phyloP scores from a whole-genome alignment of 1,140 invertebrate species.

The Spodoptera frugiperda region DNA sequence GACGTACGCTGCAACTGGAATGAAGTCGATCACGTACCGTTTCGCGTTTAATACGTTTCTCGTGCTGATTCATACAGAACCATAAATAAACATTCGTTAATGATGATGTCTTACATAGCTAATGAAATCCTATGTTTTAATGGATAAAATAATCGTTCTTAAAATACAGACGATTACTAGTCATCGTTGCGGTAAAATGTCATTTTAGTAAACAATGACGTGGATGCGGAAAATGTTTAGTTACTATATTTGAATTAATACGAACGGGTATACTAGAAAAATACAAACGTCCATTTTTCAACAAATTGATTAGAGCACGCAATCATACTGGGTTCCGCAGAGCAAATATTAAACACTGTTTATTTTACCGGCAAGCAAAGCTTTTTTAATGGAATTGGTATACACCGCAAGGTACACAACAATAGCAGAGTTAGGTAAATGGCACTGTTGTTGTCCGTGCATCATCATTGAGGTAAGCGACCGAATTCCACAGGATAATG shows the following conservation, averaged over 20 bases:
- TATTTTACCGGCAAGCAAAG: constrained; percentile 18
- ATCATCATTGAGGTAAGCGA: constrained; percentile 25
- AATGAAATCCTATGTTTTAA: constrained; percentile 38
- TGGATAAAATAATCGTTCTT: constrained; percentile 31
- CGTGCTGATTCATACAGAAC: constrained; percentile 58
- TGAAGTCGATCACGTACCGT: constrained; percentile 60
- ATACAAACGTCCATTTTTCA: constrained; percentile 3
- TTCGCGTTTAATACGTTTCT: constrained; percentile 61
- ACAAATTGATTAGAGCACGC: constrained; percentile 6
- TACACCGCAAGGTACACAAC: constrained; percentile 16
- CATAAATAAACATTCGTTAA: constrained; percentile 48
- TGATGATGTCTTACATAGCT: constrained; percentile 34
- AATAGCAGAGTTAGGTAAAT: constrained; percentile 33
- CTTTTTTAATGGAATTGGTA: constrained; percentile 36
- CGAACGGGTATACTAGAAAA: constrained; percentile 37
- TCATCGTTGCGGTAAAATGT: constrained; percentile 15
- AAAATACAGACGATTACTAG: constrained; percentile 13
- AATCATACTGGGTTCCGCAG: constrained; percentile 3
- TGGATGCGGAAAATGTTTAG: not conserved
- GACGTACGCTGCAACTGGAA: constrained; percentile 61
- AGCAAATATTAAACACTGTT: constrained; percentile 11
- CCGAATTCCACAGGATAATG: constrained; percentile 28
- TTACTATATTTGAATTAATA: not conserved
- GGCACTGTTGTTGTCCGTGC: constrained; percentile 25
- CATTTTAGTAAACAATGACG: constrained; percentile 27